phyloP scores from a whole-genome alignment of 1,140 invertebrate species.

The Drosophila mayri region DNA sequence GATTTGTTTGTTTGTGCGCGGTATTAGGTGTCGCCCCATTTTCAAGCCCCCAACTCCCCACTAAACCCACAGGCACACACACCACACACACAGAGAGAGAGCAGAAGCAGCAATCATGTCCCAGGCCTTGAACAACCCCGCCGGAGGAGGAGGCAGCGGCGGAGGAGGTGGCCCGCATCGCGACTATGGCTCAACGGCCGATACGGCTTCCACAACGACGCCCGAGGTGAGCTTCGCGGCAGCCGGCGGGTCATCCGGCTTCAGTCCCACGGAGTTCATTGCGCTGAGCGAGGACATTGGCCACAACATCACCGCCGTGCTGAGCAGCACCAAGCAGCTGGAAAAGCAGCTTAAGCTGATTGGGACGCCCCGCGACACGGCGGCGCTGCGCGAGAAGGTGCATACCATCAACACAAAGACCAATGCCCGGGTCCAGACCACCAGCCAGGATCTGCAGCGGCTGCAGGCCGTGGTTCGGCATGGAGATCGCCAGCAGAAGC shows the following conservation, averaged over 20 bases:
- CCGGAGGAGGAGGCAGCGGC: slow-evolving; percentile 20
- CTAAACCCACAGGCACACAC: slow-evolving; percentile 54
- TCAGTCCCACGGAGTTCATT: slow-evolving; percentile 91
- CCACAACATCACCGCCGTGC: slow-evolving; percentile 92
- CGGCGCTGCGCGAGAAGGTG: slow-evolving; percentile 83
- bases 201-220: slow-evolving; percentile 72
- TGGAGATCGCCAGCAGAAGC: slow-evolving; percentile 91
- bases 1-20: slow-evolving; percentile 63
- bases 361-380: slow-evolving; percentile 91
- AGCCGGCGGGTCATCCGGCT: slow-evolving; percentile 85
- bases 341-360: slow-evolving; percentile 91
- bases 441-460: slow-evolving; percentile 90
- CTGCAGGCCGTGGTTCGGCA: slow-evolving; percentile 88
- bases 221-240: slow-evolving; percentile 87
- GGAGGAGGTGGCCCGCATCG: slow-evolving; percentile 63
- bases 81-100: slow-evolving; percentile 27
- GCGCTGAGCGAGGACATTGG: slow-evolving; percentile 91
- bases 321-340: slow-evolving; percentile 89
- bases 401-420: slow-evolving; percentile 92
- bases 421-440: slow-evolving; percentile 90
- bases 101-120: slow-evolving; percentile 50
- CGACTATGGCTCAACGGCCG: slow-evolving; percentile 85
- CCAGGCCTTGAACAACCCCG: slow-evolving; percentile 73
- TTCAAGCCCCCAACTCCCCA: slow-evolving; percentile 45
- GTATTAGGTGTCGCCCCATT: slow-evolving; percentile 59